Percentiles rank a stretch among this genome's conserved stretches.
These are phyloP conservation scores for Tetragonula clypearis DNA, from an alignment of 1,140 invertebrate species.

Conservation along the genomic window DNA sequence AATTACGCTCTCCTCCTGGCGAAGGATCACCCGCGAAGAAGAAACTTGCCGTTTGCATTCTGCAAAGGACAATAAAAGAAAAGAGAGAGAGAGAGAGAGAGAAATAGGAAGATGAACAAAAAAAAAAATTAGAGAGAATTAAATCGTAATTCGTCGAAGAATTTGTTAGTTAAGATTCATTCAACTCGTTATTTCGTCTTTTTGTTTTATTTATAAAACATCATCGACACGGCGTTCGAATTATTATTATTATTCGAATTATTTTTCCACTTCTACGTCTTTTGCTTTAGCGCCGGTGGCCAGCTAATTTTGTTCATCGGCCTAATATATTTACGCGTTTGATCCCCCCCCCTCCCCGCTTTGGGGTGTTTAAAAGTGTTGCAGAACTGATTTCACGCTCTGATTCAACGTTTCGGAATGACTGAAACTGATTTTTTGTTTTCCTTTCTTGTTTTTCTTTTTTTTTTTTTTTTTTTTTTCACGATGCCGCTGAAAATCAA, in stretches of 20 bases:
- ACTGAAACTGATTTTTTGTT: background rate
- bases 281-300: background rate
- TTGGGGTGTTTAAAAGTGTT: background rate
- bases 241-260: background rate
- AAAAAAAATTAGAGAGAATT: background rate
- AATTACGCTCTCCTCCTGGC: background rate
- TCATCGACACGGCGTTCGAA: background rate
- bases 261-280: background rate
- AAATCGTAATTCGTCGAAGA: background rate
- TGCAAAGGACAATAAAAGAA: background rate
- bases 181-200: background rate
- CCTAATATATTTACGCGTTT: background rate
- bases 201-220: background rate
- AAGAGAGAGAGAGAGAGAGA: background rate
- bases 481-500: background rate
- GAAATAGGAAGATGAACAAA: background rate
- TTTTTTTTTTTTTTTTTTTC: no score
- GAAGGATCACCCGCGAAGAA: background rate
- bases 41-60: background rate
- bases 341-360: background rate
- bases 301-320: background rate
- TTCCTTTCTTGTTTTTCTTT: no score
- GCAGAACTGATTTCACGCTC: slow-evolving; percentile 29
- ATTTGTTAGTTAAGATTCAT: background rate
- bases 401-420: slow-evolving; percentile 26